Conservation (phyloP, 23 tunicate species). For the Trididemnum nubilum region DNA sequence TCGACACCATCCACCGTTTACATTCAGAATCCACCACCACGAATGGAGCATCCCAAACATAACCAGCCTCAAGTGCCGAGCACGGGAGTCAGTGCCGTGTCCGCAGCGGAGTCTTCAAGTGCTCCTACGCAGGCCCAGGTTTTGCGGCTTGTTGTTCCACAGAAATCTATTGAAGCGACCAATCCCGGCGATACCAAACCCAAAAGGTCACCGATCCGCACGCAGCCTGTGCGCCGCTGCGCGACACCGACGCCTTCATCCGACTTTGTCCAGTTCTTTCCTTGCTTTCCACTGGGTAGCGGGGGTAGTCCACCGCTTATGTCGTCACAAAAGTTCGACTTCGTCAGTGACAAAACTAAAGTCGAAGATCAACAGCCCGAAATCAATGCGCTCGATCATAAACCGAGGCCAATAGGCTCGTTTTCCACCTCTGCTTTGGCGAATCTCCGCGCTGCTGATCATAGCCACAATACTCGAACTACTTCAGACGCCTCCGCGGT, state of each 20-base stretch:
- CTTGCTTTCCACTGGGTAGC: conserved; percentile 60
- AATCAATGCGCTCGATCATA: neutral
- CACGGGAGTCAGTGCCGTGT: neutral
- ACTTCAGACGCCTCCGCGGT: neutral
- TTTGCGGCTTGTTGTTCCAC: neutral
- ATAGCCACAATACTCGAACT: neutral
- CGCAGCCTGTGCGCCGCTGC: conserved; percentile 50
- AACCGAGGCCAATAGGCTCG: neutral
- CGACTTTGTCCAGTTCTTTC: conserved; percentile 53
- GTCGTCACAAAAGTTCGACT: neutral
- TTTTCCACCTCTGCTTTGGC: too few relatives aligned
- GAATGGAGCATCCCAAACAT: too few relatives aligned
- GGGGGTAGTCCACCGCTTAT: conserved; percentile 82
- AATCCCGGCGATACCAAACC: neutral
- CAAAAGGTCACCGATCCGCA: conserved; percentile 30
- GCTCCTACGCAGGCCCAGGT: neutral
- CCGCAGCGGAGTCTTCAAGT: neutral
- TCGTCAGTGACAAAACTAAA: neutral
- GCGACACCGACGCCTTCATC: conserved; percentile 82
- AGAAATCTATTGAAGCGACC: neutral
- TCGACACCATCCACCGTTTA: neutral
- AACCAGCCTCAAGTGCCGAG: neutral
- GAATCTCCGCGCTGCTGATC: neutral
- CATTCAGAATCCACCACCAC: neutral
- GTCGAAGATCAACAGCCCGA: neutral